Percentiles rank a stretch among this genome's conserved stretches.
These are phyloP conservation scores for Helicoverpa zea DNA, from an alignment of 1,140 invertebrate species.

Conservation along the genomic window DNA sequence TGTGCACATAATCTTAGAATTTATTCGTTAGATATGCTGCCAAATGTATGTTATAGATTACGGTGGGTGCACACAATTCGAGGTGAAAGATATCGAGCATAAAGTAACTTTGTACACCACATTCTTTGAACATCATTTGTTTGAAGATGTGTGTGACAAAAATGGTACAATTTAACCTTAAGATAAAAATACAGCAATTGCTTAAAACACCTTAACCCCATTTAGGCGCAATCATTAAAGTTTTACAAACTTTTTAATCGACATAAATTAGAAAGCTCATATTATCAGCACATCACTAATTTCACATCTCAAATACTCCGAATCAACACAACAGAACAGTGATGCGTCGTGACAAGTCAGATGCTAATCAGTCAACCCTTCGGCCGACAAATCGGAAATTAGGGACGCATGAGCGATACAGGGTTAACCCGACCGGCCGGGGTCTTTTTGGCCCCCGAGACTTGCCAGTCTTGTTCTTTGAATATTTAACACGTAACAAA, in stretches of 20 bases:
- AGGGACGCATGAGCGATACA: constrained; percentile 81
- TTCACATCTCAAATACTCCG: constrained; percentile 59
- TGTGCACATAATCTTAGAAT: constrained; percentile 43
- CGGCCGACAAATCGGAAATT: constrained; percentile 85
- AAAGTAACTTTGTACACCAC: constrained; percentile 2
- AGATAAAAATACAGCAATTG: too few relatives aligned
- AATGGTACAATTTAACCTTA: too few relatives aligned
- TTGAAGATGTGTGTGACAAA: too few relatives aligned
- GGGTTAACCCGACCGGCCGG: constrained; percentile 74
- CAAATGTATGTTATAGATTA: constrained; percentile 29
- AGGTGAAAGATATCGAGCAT: not conserved
- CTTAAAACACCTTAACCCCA: too few relatives aligned
- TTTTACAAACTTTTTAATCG: not conserved
- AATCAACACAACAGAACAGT: constrained; percentile 70
- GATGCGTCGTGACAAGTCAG: constrained; percentile 82
- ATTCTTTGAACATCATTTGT: not conserved
- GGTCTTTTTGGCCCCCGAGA: constrained; percentile 74
- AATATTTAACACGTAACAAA: constrained; percentile 80
- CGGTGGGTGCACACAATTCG: not conserved
- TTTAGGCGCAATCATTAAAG: not conserved
- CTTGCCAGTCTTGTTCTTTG: constrained; percentile 75
- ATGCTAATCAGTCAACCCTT: constrained; percentile 85
- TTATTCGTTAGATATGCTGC: constrained; percentile 46
- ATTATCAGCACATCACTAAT: constrained; percentile 56
- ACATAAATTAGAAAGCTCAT: constrained; percentile 36